Percentiles rank a stretch among this genome's conserved stretches.
These are phyloP conservation scores for Decapterus maruadsi DNA, from an alignment of 2,797 vertebrate species.

Conservation along the genomic window DNA sequence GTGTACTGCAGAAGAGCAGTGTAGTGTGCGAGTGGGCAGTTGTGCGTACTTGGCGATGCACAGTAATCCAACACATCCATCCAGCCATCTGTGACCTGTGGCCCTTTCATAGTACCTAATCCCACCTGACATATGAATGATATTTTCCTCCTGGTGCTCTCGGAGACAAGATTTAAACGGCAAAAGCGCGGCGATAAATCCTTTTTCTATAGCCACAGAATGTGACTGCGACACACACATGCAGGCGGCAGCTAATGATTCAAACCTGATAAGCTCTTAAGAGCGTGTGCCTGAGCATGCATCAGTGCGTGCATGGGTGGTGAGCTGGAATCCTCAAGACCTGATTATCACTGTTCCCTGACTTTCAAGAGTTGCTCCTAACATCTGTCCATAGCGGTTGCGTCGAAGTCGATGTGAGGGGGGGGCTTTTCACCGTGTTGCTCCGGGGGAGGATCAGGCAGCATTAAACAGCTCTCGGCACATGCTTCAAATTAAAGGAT, in stretches of 20 bases:
- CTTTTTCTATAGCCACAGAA: conserved; percentile 40
- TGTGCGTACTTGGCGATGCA: conserved; percentile 15
- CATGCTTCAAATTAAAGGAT: conserved; percentile 69
- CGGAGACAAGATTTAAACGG: conserved; percentile 36
- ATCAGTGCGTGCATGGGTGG: conserved; percentile 44
- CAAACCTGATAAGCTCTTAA: conserved; percentile 59
- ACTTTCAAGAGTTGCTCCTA: conserved; percentile 65
- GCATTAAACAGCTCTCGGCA: conserved; percentile 61
- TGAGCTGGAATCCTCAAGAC: conserved; percentile 62
- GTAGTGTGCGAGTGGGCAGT: conserved; percentile 29
- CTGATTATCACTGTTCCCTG: conserved; percentile 70
- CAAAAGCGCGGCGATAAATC: conserved; percentile 49
- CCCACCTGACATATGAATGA: conserved; percentile 75
- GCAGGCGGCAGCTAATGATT: conserved; percentile 60
- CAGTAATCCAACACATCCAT: conserved; percentile 57
- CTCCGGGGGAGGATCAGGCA: conserved; percentile 61
- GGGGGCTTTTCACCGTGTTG: conserved; percentile 49
- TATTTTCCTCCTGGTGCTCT: conserved; percentile 65
- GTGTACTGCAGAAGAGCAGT: conserved; percentile 15
- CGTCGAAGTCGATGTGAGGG: conserved; percentile 44
- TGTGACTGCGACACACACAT: conserved; percentile 36
- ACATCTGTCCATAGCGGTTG: conserved; percentile 73
- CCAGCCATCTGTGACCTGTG: conserved; percentile 48
- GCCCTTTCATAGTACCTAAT: conserved; percentile 53
- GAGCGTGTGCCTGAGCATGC: conserved; percentile 54